Evolutionary conservation across 2,888 invertebrate species (phyloP).

Genomic region (Cephus pulcher): DNA sequence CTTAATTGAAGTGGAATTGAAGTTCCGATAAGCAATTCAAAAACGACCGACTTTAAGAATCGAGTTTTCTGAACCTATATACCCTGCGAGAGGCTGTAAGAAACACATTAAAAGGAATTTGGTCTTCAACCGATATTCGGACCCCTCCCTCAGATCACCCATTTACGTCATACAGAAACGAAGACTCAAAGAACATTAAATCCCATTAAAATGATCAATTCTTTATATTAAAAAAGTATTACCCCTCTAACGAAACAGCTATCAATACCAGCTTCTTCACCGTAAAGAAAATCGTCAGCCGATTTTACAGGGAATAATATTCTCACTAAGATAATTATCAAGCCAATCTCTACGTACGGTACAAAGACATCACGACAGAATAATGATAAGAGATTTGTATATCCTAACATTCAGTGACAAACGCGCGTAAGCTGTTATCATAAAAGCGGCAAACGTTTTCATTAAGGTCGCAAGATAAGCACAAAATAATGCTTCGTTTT

Average conservation of each 20-base stretch:
- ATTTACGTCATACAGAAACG: neutral
- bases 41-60: too few species aligned
- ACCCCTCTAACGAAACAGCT: slow-evolving; percentile 15
- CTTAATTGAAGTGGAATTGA: too few species aligned
- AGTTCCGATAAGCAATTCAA: too few species aligned
- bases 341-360: too few species aligned
- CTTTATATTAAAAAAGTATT: neutral
- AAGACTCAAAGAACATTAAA: neutral
- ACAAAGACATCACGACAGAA: too few species aligned
- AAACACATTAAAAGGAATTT: slow-evolving; percentile 52
- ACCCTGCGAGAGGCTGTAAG: slow-evolving; percentile 40
- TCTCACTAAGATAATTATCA: too few species aligned
- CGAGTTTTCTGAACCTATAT: neutral
- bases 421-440: too few species aligned
- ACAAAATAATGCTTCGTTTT: too few species aligned
- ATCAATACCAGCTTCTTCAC: slow-evolving; percentile 35
- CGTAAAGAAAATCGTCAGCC: slow-evolving; percentile 25
- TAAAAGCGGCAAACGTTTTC: too few species aligned
- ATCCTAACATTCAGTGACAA: too few species aligned
- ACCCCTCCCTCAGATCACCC: neutral
- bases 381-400: too few species aligned
- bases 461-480: too few species aligned
- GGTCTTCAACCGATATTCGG: slow-evolving; percentile 44
- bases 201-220: slow-evolving; percentile 35
- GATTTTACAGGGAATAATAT: neutral